Evolutionary conservation across 2,888 invertebrate species (phyloP).

Genomic region (Drosophila flavopinicola): DNA sequence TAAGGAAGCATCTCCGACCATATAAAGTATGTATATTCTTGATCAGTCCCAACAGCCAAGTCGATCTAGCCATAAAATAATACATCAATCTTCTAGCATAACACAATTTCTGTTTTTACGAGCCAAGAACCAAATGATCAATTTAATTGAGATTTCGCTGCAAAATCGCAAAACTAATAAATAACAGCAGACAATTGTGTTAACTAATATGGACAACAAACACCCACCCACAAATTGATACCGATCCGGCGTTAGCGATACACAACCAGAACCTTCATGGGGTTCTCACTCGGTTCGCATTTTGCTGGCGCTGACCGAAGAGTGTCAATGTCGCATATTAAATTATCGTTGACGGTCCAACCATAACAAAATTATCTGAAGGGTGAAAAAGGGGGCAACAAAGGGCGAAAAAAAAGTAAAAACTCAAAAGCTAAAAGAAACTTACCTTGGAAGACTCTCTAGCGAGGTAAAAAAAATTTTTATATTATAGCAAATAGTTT

Average conservation of each 20-base stretch:
- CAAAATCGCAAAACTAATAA: conserved; percentile 23
- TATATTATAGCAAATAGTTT: too few species aligned
- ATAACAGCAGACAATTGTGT: neutral
- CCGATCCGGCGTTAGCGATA: conserved; percentile 26
- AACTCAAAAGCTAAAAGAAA: neutral
- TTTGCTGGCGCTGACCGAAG: conserved; percentile 53
- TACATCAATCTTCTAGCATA: conserved; percentile 29
- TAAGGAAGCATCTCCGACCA: too few species aligned
- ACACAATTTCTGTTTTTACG: conserved; percentile 35
- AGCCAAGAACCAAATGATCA: conserved; percentile 49
- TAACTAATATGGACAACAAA: conserved; percentile 1
- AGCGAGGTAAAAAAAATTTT: too few species aligned
- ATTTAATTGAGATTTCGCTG: conserved; percentile 61
- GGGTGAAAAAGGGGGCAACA: conserved; percentile 44
- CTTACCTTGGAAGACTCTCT: conserved; percentile 11
- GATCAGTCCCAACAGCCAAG: too few species aligned
- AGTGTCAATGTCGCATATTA: conserved; percentile 80
- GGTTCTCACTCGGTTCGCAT: conserved; percentile 20
- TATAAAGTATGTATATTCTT: too few species aligned
- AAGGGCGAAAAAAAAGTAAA: conserved; percentile 18
- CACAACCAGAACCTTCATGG: conserved; percentile 2
- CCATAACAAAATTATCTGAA: conserved; percentile 49
- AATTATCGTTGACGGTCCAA: conserved; percentile 59
- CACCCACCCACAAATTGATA: conserved; percentile 29
- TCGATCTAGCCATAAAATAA: too few species aligned